phyloP scores from a whole-genome alignment of 1,140 invertebrate genomes.

The Polypedilum vanderplanki region DNA sequence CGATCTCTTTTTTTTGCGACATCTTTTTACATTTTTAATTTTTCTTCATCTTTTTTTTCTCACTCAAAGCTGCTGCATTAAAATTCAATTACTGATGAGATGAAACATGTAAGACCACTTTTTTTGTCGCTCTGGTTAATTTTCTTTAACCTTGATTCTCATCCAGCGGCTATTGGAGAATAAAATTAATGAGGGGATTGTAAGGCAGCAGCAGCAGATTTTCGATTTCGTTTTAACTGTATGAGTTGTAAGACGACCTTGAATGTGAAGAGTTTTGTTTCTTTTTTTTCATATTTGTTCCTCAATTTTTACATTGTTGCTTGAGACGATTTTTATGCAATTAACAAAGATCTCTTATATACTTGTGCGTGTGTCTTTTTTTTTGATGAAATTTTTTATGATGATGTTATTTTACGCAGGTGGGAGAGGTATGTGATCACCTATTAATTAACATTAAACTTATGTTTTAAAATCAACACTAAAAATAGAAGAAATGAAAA shows the following conservation, averaged over 20 bases:
- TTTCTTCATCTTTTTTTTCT: neutral
- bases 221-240: neutral
- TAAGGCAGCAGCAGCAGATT: neutral
- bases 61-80: neutral
- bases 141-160: conserved; percentile 3
- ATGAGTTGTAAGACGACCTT: conserved; percentile 1
- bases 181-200: neutral
- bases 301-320: neutral
- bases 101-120: conserved; percentile 1
- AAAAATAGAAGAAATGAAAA: too few species aligned
- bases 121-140: neutral
- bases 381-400: too few species aligned
- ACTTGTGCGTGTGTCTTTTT: neutral
- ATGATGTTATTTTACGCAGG: too few species aligned
- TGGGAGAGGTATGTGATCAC: neutral
- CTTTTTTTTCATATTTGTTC: neutral
- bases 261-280: neutral
- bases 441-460: too few species aligned
- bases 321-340: neutral
- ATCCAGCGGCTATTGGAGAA: neutral
- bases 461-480: too few species aligned
- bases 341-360: neutral
- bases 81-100: neutral
- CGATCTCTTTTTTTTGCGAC: conserved; percentile 11
- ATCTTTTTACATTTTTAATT: neutral